Percentiles rank a stretch among this genome's conserved stretches.
Conservation (phyloP, 2,888 invertebrate genomes). For the Drosophila tanythrix region DNA sequence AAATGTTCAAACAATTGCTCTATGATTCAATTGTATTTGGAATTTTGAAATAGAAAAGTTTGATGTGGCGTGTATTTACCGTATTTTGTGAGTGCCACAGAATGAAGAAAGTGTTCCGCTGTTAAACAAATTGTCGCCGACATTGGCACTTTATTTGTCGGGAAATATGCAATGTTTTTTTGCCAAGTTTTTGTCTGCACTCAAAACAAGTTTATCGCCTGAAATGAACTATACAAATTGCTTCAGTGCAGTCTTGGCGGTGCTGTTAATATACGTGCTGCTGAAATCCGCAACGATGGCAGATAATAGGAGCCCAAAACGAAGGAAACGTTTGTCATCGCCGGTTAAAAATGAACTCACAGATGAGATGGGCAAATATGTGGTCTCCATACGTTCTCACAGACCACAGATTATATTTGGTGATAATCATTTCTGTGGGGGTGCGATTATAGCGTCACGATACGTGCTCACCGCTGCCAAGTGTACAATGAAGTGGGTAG, state of each 20-base stretch:
- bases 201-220: constrained; percentile 1
- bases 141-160: not conserved
- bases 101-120: not conserved
- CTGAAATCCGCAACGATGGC: not conserved
- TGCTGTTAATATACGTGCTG: constrained; percentile 4
- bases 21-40: not conserved
- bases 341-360: not conserved
- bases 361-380: constrained; percentile 24
- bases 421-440: constrained; percentile 62
- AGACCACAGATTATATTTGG: constrained; percentile 37
- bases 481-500: constrained; percentile 51
- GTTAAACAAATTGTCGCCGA: not conserved
- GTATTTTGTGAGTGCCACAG: constrained; percentile 3
- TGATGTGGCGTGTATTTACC: not conserved
- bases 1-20: not conserved
- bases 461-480: constrained; percentile 49
- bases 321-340: constrained; percentile 31
- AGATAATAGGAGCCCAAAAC: constrained; percentile 1
- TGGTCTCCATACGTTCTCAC: constrained; percentile 58
- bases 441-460: constrained; percentile 41
- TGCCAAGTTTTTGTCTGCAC: not conserved
- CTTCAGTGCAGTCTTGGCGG: constrained; percentile 4
- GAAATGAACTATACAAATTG: constrained; percentile 43
- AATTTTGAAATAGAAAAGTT: not conserved
- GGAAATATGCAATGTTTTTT: not conserved